Base-by-base conservation (phyloP, 2,113 vertebrate genomes). In the Silurus meridionalis region DNA sequence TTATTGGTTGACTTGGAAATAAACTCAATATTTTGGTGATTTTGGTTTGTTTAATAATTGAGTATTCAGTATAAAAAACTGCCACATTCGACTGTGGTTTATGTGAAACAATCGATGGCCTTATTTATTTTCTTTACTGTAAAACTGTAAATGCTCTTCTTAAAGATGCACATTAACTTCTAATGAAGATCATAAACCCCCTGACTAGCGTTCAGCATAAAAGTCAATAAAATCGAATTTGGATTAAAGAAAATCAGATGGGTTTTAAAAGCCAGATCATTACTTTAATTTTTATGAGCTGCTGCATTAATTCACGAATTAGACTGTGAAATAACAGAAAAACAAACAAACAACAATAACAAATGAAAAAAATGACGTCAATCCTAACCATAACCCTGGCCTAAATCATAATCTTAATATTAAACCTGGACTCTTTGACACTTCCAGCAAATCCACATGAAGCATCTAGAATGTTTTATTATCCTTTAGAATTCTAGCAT, bases 1-100 rank as follows among this genome's bases (percentile, higher is more conserved):
- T 37, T 48, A 23, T 8, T 66, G 60, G 66, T 28, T 82, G 61
- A 82, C 52, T 82, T 52, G n/a, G n/a, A 53, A 67, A 82, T 67
- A 82, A 66, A 14, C 14, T 82, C 63, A 82, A 64, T 52, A 25
- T 14, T 3, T 37, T 3, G 28, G 6, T 25, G n/a, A 52, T 82
- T 66, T 52, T 82, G 48, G 7, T 23, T 67, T 5, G 52, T 21
- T 53, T 53, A 15, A 67, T 52, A 48, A 60, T 7, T 50, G 6
- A 64, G 46, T 7, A 10, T 64, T 63, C 80, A 81, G n/a, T 64
- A 81, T 81, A 7, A 64, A 37, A 64, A 48, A 21, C 37, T 48
- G 21, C 14, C 63, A 66, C 81, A 55, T 66, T 64, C 6, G 64
- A 10, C 23, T 23, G 50, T 28, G 52, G 25, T 28, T 8, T 37